Evolutionary conservation across 2,797 vertebrate species (phyloP).

Genomic region (Tapirus indicus): DNA sequence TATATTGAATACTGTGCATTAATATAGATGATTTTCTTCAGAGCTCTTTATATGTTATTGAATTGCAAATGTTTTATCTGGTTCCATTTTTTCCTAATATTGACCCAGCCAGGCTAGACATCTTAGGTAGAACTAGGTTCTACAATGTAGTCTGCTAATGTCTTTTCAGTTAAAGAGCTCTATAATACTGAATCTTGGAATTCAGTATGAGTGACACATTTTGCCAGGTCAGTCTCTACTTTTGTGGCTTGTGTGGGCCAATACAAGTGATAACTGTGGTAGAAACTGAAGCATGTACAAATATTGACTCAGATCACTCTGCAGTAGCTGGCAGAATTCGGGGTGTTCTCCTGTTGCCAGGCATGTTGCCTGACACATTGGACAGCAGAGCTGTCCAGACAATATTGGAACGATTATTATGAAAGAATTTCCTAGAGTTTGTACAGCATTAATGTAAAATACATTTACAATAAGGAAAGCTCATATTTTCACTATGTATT

Average conservation of each 20-base stretch:
- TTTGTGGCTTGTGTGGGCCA: neutral
- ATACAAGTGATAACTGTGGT: constrained; percentile 2
- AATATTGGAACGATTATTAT: neutral
- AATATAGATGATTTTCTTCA: neutral
- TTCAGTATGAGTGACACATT: neutral
- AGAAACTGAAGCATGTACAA: neutral
- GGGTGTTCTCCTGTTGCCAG: neutral
- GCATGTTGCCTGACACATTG: neutral
- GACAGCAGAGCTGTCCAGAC: neutral
- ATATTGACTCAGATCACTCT: constrained; percentile 17
- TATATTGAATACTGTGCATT: neutral
- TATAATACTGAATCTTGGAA: neutral
- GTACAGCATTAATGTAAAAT: neutral
- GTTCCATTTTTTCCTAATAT: neutral
- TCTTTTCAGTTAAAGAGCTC: constrained; percentile 9
- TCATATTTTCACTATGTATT: neutral
- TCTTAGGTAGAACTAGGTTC: neutral
- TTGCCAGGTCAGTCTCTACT: neutral
- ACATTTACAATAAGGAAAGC: neutral
- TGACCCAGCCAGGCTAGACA: neutral
- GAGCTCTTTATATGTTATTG: neutral
- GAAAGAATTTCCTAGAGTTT: constrained; percentile 40
- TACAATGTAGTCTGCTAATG: neutral
- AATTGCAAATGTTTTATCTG: neutral
- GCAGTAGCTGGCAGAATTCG: neutral